Conservation (phyloP, 2,888 invertebrate genomes). For the Drosophila barbarae region DNA sequence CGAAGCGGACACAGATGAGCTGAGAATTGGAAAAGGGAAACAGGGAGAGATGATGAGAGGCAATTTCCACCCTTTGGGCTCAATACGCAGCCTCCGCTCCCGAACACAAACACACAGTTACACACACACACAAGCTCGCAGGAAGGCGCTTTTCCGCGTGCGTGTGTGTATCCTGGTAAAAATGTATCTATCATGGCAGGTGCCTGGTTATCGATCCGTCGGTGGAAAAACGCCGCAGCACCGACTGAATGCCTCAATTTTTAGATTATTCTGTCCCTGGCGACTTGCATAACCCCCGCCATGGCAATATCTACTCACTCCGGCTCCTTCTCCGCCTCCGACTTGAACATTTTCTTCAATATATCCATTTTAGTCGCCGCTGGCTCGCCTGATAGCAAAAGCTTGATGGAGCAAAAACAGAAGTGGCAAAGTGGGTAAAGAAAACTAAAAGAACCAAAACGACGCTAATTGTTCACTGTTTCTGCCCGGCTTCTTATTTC, state of each 20-base stretch:
- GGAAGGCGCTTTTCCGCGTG: slow-evolving; percentile 17
- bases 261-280: background rate
- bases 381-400: slow-evolving; percentile 9
- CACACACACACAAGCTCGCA: slow-evolving; percentile 17
- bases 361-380: slow-evolving; percentile 58
- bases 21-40: slow-evolving; percentile 10
- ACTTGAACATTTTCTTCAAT: slow-evolving; percentile 71
- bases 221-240: slow-evolving; percentile 37
- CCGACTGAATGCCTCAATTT: slow-evolving; percentile 6
- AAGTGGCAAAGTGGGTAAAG: slow-evolving; percentile 42
- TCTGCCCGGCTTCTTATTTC: slow-evolving; percentile 8
- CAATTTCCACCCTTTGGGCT: slow-evolving; percentile 19
- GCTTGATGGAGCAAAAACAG: slow-evolving; percentile 10
- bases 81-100: slow-evolving; percentile 70
- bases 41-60: slow-evolving; percentile 9
- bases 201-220: slow-evolving; percentile 68
- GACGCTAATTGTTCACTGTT: slow-evolving; percentile 47
- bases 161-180: slow-evolving; percentile 63
- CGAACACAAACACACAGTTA: slow-evolving; percentile 10
- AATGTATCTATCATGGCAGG: slow-evolving; percentile 70
- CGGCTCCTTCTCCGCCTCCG: slow-evolving; percentile 56
- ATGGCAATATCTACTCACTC: slow-evolving; percentile 49
- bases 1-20: slow-evolving; percentile 56
- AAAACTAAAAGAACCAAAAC: slow-evolving; percentile 70
- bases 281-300: slow-evolving; percentile 23